phyloP scores from a whole-genome alignment of 2,888 invertebrate species.

The Busseola fusca region DNA sequence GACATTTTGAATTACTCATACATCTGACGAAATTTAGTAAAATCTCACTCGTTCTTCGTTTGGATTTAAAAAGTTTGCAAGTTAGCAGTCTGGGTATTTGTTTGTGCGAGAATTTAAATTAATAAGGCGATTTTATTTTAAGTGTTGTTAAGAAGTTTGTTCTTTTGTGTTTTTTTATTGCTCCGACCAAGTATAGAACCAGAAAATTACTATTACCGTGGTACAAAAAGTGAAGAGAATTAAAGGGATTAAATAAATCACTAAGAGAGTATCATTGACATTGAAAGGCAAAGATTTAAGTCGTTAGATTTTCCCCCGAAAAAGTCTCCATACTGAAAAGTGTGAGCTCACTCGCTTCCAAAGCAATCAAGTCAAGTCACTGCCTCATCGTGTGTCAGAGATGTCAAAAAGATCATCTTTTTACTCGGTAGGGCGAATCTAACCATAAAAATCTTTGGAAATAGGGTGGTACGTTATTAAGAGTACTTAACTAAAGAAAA shows the following conservation, averaged over 20 bases:
- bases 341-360: not conserved
- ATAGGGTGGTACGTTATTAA: not conserved
- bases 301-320: too few relatives aligned
- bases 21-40: constrained; percentile 19
- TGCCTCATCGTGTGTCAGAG: not conserved
- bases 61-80: constrained; percentile 23
- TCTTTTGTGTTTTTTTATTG: not conserved
- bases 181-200: not conserved
- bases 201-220: not conserved
- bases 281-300: not conserved
- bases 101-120: constrained; percentile 24
- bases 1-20: constrained; percentile 39
- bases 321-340: not conserved
- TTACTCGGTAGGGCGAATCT: not conserved
- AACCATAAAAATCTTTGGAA: not conserved
- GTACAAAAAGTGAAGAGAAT: not conserved
- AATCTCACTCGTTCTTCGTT: constrained; percentile 19
- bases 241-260: not conserved
- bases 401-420: not conserved
- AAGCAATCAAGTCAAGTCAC: not conserved
- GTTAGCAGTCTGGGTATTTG: constrained; percentile 17
- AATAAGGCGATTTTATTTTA: constrained; percentile 7
- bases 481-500: not conserved
- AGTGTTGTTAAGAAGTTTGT: not conserved
- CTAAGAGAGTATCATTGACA: not conserved